A percentile compares a stretch with the other conserved stretches of the same genome.
Conservation (phyloP, 2,797 vertebrate species). For the Luscinia luscinia region DNA sequence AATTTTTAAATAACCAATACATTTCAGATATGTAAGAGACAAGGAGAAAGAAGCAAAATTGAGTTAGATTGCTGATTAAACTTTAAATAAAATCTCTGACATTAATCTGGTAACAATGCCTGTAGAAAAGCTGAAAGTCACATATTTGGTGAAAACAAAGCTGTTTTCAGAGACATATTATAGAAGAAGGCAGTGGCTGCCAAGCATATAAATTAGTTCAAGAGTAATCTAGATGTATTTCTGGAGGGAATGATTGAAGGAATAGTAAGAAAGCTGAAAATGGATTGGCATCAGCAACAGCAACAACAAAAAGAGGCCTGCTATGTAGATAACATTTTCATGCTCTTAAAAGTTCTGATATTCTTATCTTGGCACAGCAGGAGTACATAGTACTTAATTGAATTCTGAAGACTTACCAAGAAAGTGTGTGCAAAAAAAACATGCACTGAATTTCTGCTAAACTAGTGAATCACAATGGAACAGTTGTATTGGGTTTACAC, state of each 20-base stretch:
- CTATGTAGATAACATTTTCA: constrained; percentile 19
- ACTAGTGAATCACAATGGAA: background rate
- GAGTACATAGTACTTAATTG: background rate
- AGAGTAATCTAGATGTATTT: constrained; percentile 26
- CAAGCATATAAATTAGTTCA: background rate
- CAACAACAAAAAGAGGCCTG: background rate
- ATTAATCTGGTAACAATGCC: background rate
- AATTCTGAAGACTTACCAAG: constrained; percentile 9
- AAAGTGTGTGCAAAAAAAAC: background rate
- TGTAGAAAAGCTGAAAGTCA: background rate
- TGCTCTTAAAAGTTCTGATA: background rate
- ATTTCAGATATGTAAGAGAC: background rate
- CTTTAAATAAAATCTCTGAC: background rate
- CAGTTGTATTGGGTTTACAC: background rate
- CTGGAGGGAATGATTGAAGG: background rate
- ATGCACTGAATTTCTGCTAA: background rate
- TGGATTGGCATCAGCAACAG: background rate
- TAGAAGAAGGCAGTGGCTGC: background rate
- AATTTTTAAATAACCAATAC: background rate
- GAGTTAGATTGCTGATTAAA: background rate
- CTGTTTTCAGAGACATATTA: background rate
- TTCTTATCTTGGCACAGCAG: constrained; percentile 39
- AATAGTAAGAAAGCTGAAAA: background rate
- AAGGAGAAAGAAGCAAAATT: background rate
- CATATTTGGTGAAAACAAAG: background rate